These are phyloP conservation scores for Calliopum simillimum DNA, from an alignment of 2,888 invertebrate species.

Conservation along the genomic window DNA sequence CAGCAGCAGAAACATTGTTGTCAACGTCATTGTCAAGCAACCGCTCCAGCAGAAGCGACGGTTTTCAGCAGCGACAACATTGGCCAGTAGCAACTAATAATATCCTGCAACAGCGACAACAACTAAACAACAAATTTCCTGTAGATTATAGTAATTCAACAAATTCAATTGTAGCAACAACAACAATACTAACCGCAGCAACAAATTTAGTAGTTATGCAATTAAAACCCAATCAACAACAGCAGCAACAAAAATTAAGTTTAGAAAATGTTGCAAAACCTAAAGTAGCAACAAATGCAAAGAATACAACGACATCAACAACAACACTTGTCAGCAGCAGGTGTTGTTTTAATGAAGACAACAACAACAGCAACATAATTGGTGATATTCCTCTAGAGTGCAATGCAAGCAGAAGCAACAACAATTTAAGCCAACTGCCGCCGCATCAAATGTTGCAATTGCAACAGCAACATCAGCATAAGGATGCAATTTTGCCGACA, in stretches of 20 bases:
- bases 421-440: background rate
- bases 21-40: background rate
- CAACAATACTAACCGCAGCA: background rate
- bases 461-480: background rate
- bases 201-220: constrained; percentile 16
- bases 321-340: background rate
- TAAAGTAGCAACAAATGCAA: constrained; percentile 3
- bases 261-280: background rate
- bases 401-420: no score
- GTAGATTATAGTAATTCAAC: constrained; percentile 25
- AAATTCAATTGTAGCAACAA: constrained; percentile 1
- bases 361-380: constrained; percentile 1
- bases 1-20: constrained; percentile 7
- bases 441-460: background rate
- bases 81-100: background rate
- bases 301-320: background rate
- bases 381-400: background rate
- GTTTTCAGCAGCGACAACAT: background rate
- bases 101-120: constrained; percentile 7
- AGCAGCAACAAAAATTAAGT: constrained; percentile 8
- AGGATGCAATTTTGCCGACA: background rate
- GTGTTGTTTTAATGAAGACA: no score
- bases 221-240: constrained; percentile 15
- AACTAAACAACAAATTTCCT: constrained; percentile 24
- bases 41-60: background rate